Base-by-base conservation (phyloP, 2,113 vertebrate genomes). In the Paralichthys olivaceus region DNA sequence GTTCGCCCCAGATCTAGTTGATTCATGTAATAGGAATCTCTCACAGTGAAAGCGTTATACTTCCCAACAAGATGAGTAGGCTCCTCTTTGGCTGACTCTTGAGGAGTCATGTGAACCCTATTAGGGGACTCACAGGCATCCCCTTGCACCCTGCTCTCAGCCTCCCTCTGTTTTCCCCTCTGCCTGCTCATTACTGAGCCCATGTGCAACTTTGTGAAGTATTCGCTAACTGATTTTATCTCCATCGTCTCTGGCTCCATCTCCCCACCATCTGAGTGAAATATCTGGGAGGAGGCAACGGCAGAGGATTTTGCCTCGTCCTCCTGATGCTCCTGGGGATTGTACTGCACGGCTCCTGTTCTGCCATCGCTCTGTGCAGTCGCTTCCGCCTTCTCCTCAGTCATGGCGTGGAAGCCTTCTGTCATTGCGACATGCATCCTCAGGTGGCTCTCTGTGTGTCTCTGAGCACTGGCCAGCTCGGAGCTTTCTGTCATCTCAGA, bases 221-320 rank as follows among this genome's bases (percentile, higher is more conserved):
- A 99, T 87, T 98, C 96, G 28, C 96, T 97, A 68, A 99, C 95
- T 0, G 97, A 98, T 94, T 99, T 99, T 84, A 96, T 98, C 93
- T 99, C 98, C 97, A 98, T 99, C 5, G 97, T 97, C 90, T 98
- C 97, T 32, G 98, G 97, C 87, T 99, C 97, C 97, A 99, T 99
- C 93, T 98, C 97, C 72, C 98, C 96, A 19, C 96, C 96, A 83
- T 97, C 95, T 0, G 97, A 96, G 93, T 96, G 96, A 89, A 97
- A 96, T 37, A 97, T 95, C 91, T 97, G 97, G 79, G 96, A 96
- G 80, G 97, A 96, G 94, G 96, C 93, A 87, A 96, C 95, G 56
- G 94, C 94, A 90, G 96, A 94, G 77, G 96, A 95, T 67, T 96
- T 96, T 0, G 92, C 93, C 68, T 97, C 96, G 1, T 94, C 87